A percentile compares a stretch with the other conserved stretches of the same genome.
These are phyloP conservation scores for Brachyrhaphis roseni DNA, from an alignment of 2,797 vertebrate species.

Conservation along the genomic window DNA sequence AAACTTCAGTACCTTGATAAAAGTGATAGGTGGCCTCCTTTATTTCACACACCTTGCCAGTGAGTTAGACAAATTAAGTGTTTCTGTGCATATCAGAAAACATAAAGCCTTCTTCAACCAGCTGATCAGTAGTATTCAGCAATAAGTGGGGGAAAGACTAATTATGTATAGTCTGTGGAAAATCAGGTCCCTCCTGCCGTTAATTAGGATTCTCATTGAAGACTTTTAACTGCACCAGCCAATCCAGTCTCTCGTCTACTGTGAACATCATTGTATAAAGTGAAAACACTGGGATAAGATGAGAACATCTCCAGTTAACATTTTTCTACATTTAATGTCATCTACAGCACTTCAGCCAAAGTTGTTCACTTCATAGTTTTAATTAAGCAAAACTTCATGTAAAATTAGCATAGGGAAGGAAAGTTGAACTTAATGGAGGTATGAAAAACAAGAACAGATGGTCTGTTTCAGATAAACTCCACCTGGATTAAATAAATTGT, in stretches of 20 bases:
- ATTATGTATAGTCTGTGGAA: background rate
- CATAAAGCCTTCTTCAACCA: background rate
- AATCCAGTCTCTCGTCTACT: background rate
- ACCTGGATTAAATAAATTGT: background rate
- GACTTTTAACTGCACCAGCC: background rate
- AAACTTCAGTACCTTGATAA: background rate
- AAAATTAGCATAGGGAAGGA: background rate
- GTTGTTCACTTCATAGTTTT: background rate
- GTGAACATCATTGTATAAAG: background rate
- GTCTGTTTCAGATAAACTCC: background rate
- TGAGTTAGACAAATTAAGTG: background rate
- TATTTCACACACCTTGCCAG: background rate
- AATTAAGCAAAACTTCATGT: background rate
- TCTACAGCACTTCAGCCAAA: background rate
- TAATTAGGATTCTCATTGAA: background rate
- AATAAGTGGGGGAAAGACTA: background rate
- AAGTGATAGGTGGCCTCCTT: background rate
- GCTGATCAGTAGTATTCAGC: background rate
- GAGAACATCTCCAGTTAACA: background rate
- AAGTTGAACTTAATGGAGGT: background rate
- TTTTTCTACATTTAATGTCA: background rate
- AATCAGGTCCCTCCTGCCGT: background rate
- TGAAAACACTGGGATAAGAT: background rate
- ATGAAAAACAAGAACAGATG: background rate
- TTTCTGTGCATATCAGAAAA: background rate